These are phyloP conservation scores for Phyllotreta striolata DNA, from an alignment of 2,888 invertebrate species.

Conservation along the genomic window DNA sequence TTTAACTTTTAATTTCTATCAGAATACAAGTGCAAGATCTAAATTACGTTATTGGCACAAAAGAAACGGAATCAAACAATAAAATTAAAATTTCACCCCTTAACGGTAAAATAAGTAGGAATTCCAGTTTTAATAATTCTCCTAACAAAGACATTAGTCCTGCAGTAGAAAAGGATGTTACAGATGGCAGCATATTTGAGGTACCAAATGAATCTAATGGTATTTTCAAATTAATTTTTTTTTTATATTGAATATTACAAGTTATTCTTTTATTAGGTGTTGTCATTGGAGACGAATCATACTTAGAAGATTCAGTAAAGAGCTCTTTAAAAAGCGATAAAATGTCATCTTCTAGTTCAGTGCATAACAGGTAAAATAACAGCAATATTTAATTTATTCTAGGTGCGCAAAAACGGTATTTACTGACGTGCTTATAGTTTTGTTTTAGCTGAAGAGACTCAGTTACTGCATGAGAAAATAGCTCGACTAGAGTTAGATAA, in stretches of 20 bases:
- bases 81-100: slow-evolving; percentile 19
- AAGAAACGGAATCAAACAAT: slow-evolving; percentile 18
- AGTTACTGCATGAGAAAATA: slow-evolving; percentile 52
- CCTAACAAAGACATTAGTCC: slow-evolving; percentile 28
- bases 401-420: not conserved
- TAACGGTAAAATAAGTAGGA: slow-evolving; percentile 16
- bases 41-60: slow-evolving; percentile 24
- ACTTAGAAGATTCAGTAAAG: slow-evolving; percentile 38
- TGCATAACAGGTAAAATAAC: slow-evolving; percentile 41
- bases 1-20: slow-evolving; percentile 19
- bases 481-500: slow-evolving; percentile 54
- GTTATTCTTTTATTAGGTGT: slow-evolving; percentile 31
- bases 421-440: slow-evolving; percentile 38
- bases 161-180: slow-evolving; percentile 14
- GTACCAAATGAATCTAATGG: slow-evolving; percentile 23
- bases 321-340: slow-evolving; percentile 40
- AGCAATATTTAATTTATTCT: slow-evolving; percentile 3
- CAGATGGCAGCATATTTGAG: slow-evolving; percentile 1
- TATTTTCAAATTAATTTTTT: slow-evolving; percentile 10
- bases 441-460: slow-evolving; percentile 47
- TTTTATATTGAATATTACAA: slow-evolving; percentile 2
- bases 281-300: slow-evolving; percentile 35
- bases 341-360: slow-evolving; percentile 43
- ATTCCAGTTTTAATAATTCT: slow-evolving; percentile 32
- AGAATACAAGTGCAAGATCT: slow-evolving; percentile 29